A percentile compares a stretch with the other conserved stretches of the same genome.
Evolutionary conservation across 2,797 vertebrate species (phyloP).

Genomic region (Morelia viridis): DNA sequence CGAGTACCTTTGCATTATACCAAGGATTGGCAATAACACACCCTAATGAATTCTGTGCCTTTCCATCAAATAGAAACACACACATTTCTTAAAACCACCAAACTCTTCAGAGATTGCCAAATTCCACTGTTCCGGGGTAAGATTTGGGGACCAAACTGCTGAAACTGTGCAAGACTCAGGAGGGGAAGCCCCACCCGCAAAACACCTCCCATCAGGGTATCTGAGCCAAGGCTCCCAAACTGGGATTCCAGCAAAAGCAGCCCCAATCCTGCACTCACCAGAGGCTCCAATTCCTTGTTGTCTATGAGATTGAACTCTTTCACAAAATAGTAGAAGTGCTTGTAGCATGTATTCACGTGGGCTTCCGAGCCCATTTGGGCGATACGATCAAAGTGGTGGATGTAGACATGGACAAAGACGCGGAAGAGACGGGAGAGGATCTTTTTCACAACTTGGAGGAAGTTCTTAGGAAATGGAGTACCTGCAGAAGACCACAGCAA

Average conservation of each 20-base stretch:
- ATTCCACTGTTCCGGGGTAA: background rate
- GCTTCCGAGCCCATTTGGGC: conserved; percentile 96
- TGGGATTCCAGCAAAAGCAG: background rate
- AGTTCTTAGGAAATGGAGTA: conserved; percentile 97
- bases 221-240: background rate
- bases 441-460: conserved; percentile 95
- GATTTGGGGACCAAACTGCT: background rate
- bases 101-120: background rate
- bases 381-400: conserved; percentile 96
- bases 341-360: conserved; percentile 99
- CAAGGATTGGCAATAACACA: background rate
- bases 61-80: background rate
- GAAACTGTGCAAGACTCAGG: background rate
- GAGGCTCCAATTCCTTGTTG: conserved; percentile 95
- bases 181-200: background rate
- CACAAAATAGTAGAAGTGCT: conserved; percentile 98
- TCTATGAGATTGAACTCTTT: conserved; percentile 93
- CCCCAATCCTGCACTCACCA: conserved; percentile 79
- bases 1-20: background rate
- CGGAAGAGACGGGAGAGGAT: conserved; percentile 96
- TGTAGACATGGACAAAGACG: conserved; percentile 98
- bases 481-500: conserved; percentile 70
- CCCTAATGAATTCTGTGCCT: background rate
- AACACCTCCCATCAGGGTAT: background rate
- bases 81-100: background rate